Evolutionary conservation across 2,888 invertebrate species (phyloP).

Genomic region (Lithodes maja): DNA sequence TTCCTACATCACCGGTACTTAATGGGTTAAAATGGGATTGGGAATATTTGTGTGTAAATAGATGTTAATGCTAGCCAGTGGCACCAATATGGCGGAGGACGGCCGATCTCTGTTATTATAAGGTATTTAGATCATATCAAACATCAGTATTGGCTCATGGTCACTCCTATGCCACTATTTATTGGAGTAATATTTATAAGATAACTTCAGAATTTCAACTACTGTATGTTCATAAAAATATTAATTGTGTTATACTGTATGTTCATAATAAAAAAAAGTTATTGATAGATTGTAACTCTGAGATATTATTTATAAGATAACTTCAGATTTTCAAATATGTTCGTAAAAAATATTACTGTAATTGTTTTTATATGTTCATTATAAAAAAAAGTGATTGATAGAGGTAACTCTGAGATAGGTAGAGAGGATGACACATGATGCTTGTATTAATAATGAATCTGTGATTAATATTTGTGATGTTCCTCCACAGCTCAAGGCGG

Average conservation of each 20-base stretch:
- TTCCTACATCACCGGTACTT: too few species aligned
- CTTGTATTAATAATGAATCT: conserved; percentile 40
- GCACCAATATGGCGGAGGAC: too few species aligned
- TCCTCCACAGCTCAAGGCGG: conserved; percentile 27
- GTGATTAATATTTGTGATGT: conserved; percentile 61
- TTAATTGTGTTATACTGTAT: too few species aligned
- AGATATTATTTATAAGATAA: conserved; percentile 39
- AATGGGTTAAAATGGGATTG: too few species aligned
- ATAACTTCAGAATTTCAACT: not conserved
- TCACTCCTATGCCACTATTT: conserved; percentile 44
- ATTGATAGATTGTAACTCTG: not conserved
- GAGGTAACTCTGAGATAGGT: not conserved
- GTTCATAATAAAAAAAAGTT: too few species aligned
- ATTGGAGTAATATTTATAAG: conserved; percentile 47
- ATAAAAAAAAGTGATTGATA: not conserved
- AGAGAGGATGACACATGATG: conserved; percentile 17
- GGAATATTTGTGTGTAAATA: too few species aligned
- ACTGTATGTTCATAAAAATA: too few species aligned
- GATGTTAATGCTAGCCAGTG: too few species aligned
- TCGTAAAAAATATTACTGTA: not conserved
- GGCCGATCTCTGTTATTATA: too few species aligned
- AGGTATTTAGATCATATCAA: not conserved
- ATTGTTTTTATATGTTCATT: not conserved
- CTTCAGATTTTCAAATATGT: not conserved
- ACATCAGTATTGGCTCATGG: conserved; percentile 30